Percentiles rank a stretch among this genome's conserved stretches.
Evolutionary conservation across 2,888 invertebrate species (phyloP).

Genomic region (Noctua comes): DNA sequence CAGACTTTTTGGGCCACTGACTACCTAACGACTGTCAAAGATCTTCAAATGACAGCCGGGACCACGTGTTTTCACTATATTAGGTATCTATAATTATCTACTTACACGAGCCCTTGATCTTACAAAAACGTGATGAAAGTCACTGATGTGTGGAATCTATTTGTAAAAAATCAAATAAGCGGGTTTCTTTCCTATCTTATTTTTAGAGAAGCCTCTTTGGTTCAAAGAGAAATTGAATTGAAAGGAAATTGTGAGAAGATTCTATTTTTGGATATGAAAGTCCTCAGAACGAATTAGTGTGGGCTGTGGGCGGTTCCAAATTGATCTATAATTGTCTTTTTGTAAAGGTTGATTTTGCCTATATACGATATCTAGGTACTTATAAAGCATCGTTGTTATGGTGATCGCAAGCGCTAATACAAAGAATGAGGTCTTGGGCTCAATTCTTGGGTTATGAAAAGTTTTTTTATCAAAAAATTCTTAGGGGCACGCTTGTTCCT

Average conservation of each 20-base stretch:
- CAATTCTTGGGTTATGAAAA: neutral
- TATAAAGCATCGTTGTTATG: neutral
- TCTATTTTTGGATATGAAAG: constrained; percentile 21
- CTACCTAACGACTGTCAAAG: too few species aligned
- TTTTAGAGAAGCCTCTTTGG: neutral
- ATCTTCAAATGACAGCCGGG: too few species aligned
- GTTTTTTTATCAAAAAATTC: neutral
- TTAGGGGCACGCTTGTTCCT: neutral
- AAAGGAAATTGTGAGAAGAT: constrained; percentile 35
- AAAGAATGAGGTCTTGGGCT: neutral
- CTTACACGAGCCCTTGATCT: neutral
- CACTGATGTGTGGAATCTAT: neutral
- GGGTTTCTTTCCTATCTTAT: constrained; percentile 1
- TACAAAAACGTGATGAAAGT: neutral
- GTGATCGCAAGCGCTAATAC: too few species aligned
- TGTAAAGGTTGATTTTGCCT: neutral
- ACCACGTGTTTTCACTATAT: too few species aligned
- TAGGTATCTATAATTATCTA: neutral
- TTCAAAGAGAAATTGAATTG: constrained; percentile 29
- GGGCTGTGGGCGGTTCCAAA: neutral
- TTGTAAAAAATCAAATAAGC: constrained; percentile 24
- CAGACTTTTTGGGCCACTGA: too few species aligned
- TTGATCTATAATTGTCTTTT: neutral
- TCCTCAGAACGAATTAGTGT: neutral
- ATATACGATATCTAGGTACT: neutral